Evolutionary conservation across 92 coral and sea anemone genomes (phyloP).

Genomic region (Parazoanthus swiftii): DNA sequence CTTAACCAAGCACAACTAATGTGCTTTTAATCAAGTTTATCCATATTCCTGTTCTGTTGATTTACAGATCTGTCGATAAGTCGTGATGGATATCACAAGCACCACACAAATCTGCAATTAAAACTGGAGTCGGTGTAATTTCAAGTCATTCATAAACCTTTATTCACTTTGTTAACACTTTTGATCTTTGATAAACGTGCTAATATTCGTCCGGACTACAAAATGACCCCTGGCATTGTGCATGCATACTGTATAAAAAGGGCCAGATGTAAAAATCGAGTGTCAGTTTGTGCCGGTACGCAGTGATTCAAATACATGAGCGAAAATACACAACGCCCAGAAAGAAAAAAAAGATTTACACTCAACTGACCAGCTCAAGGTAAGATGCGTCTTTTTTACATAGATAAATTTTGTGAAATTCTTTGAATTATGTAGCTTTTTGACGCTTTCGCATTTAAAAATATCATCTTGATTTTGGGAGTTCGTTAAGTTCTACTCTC

Average conservation of each 20-base stretch:
- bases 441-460: no score
- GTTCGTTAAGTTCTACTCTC: neutral
- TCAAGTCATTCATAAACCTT: conserved; percentile 49
- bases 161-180: conserved; percentile 64
- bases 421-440: neutral
- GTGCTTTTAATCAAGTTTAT: conserved; percentile 30
- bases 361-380: neutral
- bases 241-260: conserved; percentile 59
- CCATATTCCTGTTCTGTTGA: conserved; percentile 4
- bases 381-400: neutral
- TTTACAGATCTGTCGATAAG: conserved; percentile 51
- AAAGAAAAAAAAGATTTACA: neutral
- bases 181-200: conserved; percentile 67
- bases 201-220: conserved; percentile 50
- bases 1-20: conserved; percentile 44
- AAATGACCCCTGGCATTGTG: conserved; percentile 64
- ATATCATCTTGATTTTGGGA: no score
- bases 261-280: conserved; percentile 53
- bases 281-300: conserved; percentile 2
- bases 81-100: conserved; percentile 50
- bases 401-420: neutral
- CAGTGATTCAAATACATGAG: conserved; percentile 3
- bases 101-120: conserved; percentile 62
- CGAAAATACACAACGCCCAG: neutral
- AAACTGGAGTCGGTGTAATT: conserved; percentile 39